Base-by-base conservation (phyloP, 30 jellyfish, hydroid and myxozoan genomes). In the Cassiopea andromeda region DNA sequence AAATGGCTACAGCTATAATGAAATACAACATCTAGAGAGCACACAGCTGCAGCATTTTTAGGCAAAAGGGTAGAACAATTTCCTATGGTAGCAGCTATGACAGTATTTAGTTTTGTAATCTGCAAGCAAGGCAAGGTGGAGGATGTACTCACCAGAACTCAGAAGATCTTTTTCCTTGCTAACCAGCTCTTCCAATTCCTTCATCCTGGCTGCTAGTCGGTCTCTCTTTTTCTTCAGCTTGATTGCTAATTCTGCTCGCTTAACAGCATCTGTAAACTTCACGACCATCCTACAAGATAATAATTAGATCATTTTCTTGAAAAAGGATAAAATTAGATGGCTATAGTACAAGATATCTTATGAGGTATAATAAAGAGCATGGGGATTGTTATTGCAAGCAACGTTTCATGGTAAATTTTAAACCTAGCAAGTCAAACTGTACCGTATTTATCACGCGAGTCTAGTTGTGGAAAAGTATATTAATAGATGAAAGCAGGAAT, bases 241-340 rank as follows among this genome's bases (percentile, higher is more conserved):
- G 46, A 94, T 88, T 8, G 87, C 80, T 57, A 94, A 61, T 57
- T 94, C 98, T 7, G 94, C 98, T 38, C 94, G 82, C 74, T 88
- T 87, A 15, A 90, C 94, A 46, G 98, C 98, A 44, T 94, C 98
- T 44, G 91, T 70, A 68, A 89, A 94, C 64, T 94, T 94, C 71
- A 94, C 98, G 50, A 94, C 96, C 93, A 94, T 48, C 71, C 98
- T 94, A 46, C 59, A 82, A 73, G 59, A 70, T 6, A 70, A 2
- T 2, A 64, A 5, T 0, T 9, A 64, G 15, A 64, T 7, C 8
- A 4, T 17, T 64, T 64, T 5, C 73, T 2, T 2, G 43, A 64
- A 64, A 13, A 64, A 4, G 27, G 15, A 64, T 13, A 27, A 7
- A 14, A 64, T 64, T 64, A 9, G 43, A 64, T 2, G 27, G 10